Evolutionary conservation across 2,797 vertebrate genomes (phyloP).

Genomic region (Gastrophryne carolinensis): DNA sequence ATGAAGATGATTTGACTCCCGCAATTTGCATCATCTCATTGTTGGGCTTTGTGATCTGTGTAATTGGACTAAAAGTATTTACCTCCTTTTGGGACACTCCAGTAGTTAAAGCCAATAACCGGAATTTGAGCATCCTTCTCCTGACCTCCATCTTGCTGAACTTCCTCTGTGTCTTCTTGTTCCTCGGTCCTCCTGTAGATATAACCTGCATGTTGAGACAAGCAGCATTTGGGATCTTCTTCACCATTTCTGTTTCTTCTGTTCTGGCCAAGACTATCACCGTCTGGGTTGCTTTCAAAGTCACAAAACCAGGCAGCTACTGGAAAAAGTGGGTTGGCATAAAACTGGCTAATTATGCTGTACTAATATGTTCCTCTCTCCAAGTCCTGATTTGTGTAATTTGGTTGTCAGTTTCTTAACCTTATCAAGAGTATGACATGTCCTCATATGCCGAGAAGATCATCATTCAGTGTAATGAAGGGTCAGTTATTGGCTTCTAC

Average conservation of each 20-base stretch:
- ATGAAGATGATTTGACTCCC: no score
- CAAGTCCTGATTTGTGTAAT: slow-evolving; percentile 12
- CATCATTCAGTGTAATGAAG: slow-evolving; percentile 37
- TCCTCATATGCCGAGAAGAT: not conserved
- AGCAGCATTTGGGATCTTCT: slow-evolving; percentile 3
- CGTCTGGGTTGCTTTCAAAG: slow-evolving; percentile 37
- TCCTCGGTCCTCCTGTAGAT: slow-evolving; percentile 17
- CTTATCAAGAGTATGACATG: slow-evolving; percentile 7
- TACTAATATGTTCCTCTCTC: not conserved
- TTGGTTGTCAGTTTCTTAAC: not conserved
- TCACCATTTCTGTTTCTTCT: slow-evolving; percentile 22
- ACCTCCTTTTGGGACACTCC: not conserved
- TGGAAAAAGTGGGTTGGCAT: not conserved
- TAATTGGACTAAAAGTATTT: not conserved
- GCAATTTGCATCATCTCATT: no score
- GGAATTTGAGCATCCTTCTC: slow-evolving; percentile 15
- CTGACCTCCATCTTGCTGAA: slow-evolving; percentile 3
- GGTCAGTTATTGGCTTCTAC: slow-evolving; percentile 12
- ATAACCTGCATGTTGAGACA: slow-evolving; percentile 24
- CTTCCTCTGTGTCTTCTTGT: slow-evolving; percentile 14
- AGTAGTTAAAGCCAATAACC: slow-evolving; percentile 41
- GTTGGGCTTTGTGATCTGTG: no score
- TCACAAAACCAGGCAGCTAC: slow-evolving; percentile 10
- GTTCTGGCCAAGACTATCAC: slow-evolving; percentile 37
- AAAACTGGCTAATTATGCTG: not conserved